Evolutionary conservation across 2,113 vertebrate genomes (phyloP).

Genomic region (Odontesthes bonariensis): DNA sequence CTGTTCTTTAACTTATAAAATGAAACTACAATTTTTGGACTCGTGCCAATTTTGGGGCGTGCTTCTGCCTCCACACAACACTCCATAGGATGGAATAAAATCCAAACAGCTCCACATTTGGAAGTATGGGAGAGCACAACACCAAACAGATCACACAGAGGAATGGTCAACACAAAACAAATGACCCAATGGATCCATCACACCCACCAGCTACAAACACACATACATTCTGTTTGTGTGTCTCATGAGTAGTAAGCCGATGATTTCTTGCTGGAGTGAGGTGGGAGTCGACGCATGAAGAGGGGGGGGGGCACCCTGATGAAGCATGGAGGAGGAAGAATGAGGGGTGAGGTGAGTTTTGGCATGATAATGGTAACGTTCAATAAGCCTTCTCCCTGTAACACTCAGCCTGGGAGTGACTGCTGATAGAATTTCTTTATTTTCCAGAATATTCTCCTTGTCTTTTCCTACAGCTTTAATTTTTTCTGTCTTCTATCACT

Average conservation of each 20-base stretch:
- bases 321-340: conserved; percentile 75
- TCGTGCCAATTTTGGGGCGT: too few species aligned
- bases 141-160: conserved; percentile 37
- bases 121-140: conserved; percentile 21
- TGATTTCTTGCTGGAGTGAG: conserved; percentile 75
- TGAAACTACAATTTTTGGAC: background rate
- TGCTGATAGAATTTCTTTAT: background rate
- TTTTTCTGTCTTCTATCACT: too few species aligned
- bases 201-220: conserved; percentile 76
- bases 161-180: conserved; percentile 31
- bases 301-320: conserved; percentile 78
- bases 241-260: conserved; percentile 76
- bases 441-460: too few species aligned
- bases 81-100: background rate
- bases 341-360: conserved; percentile 64
- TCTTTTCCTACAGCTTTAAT: too few species aligned
- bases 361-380: conserved; percentile 31
- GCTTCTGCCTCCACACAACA: conserved; percentile 16
- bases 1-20: background rate
- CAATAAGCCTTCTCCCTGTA: background rate
- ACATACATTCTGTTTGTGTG: conserved; percentile 40
- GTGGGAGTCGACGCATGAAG: conserved; percentile 64
- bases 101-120: background rate
- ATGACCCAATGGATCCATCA: conserved; percentile 31
- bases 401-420: background rate